Base-by-base conservation (phyloP, 92 coral and sea anemone species). In the Epizoanthus stellaris region DNA sequence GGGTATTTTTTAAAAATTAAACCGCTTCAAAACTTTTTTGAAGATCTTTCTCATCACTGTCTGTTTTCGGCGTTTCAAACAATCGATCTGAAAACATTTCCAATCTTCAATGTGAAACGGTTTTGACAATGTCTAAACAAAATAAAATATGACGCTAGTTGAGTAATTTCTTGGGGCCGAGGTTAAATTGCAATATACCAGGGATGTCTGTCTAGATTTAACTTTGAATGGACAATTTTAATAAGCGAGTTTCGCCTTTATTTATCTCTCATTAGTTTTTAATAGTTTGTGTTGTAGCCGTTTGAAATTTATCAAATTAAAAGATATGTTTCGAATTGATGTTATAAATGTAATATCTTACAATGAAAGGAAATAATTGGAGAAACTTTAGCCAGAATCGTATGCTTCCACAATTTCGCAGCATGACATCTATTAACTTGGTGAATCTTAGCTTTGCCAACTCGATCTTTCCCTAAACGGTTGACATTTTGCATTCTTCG, bases 241-340 rank as follows among this genome's bases (percentile, higher is more conserved):
- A 79, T 43, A 43, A 52, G 71, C 1, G 10, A 23, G 16, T 11
- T 70, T 38, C 54, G 3, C 43, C 54, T 39, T 79, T 62, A 70
- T 79, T 79, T 63, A 79, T 21, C 43, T 15, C 23, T 63, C 72
- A 79, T 62, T 79, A 62, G 19, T 40, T 45, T 43, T 30, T 30
- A 30, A 30, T 9, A 43, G 72, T 63, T 62, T 56, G 49, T 63
- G 73, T 38, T 68, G 72, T 79, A 79, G 67, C 83, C 73, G 65
- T 64, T 79, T 19, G 45, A 62, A 62, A 43, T 62, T 52, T 63
- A 79, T 79, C 65, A 79, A 79, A 63, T 62, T 63, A 75, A 20
- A 21, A 63, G 59, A 52, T 79, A 40, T 45, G 15, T 61, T 64
- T 63, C 70, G 8, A 63, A 42, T 63, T 67, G 83, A 64, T 45